Evolutionary conservation across 2,888 invertebrate genomes (phyloP).

Genomic region (Melitaea athalia): DNA sequence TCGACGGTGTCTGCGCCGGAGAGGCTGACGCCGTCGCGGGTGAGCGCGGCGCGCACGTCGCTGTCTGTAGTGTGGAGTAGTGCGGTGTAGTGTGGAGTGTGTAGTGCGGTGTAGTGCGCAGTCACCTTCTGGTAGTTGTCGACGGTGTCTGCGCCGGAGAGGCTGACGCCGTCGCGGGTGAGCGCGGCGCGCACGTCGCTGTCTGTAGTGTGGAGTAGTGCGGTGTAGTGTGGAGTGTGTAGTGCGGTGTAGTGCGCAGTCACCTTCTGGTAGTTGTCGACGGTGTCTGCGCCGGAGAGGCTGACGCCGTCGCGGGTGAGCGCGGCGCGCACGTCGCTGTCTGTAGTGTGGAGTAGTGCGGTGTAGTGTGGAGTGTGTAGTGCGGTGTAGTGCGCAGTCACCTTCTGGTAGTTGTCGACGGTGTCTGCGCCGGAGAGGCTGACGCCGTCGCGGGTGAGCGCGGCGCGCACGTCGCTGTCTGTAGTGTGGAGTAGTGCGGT

Average conservation of each 20-base stretch:
- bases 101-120: constrained; percentile 16
- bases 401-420: constrained; percentile 89
- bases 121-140: constrained; percentile 88
- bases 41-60: constrained; percentile 92
- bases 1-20: constrained; percentile 90
- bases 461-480: constrained; percentile 88
- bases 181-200: constrained; percentile 92
- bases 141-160: constrained; percentile 90
- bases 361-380: not conserved
- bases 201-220: constrained; percentile 27
- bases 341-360: constrained; percentile 25
- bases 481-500: not conserved
- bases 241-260: constrained; percentile 15
- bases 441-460: constrained; percentile 95
- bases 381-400: constrained; percentile 48
- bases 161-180: constrained; percentile 93
- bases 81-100: not conserved
- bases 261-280: constrained; percentile 89
- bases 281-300: constrained; percentile 89
- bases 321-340: constrained; percentile 89
- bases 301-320: constrained; percentile 95
- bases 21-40: constrained; percentile 93
- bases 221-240: not conserved
- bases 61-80: constrained; percentile 55
- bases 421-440: constrained; percentile 89